Evolutionary conservation across 2,113 vertebrate genomes (phyloP).

Genomic region (Odontophorus gujanensis): DNA sequence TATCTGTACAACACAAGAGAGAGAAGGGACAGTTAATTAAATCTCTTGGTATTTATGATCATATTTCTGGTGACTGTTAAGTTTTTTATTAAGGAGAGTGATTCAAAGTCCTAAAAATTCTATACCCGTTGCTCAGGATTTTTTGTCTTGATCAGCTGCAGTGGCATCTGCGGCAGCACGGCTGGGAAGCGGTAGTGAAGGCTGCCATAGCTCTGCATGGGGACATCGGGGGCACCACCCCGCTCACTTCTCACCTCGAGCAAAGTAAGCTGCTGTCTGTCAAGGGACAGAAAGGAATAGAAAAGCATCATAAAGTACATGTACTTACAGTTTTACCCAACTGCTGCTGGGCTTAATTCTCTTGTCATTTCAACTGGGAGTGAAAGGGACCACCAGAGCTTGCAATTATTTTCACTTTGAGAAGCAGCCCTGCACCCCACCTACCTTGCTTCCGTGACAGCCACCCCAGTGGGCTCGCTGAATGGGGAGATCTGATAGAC

Average conservation of each 20-base stretch:
- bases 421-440: neutral
- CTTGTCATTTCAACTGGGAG: neutral
- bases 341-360: neutral
- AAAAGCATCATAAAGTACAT: neutral
- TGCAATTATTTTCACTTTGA: neutral
- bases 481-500: slow-evolving; percentile 82
- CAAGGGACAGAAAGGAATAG: neutral
- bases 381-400: neutral
- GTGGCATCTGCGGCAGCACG: slow-evolving; percentile 62
- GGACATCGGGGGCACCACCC: neutral
- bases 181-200: slow-evolving; percentile 74
- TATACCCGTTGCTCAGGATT: slow-evolving; percentile 78
- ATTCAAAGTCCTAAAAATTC: neutral
- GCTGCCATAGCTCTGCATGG: slow-evolving; percentile 70
- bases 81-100: neutral
- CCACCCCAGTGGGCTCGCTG: slow-evolving; percentile 78
- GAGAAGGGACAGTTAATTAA: neutral
- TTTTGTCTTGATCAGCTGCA: slow-evolving; percentile 76
- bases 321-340: neutral
- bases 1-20: slow-evolving; percentile 69
- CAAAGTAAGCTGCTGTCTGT: slow-evolving; percentile 81
- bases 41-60: neutral
- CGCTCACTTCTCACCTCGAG: slow-evolving; percentile 67
- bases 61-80: neutral
- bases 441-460: slow-evolving; percentile 81